Base-by-base conservation (phyloP, 2,888 invertebrate species). In the Neoascia interrupta region DNA sequence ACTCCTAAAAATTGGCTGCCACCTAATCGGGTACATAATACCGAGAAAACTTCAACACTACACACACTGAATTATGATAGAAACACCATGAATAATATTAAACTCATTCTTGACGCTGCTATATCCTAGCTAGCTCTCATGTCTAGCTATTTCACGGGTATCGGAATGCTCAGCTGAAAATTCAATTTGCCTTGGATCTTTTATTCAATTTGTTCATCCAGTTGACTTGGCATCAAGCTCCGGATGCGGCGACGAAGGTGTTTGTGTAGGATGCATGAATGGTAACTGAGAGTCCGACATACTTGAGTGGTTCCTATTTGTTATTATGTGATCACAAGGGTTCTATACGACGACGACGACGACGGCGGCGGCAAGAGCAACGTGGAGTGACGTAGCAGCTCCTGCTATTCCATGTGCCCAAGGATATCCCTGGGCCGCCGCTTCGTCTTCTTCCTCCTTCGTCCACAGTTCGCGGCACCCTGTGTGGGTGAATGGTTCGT, bases 241-340 rank as follows among this genome's bases (percentile, higher is more conserved):
- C 41, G 64, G 63, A 63, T 72, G 72, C 49, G 72, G 73, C 49
- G n/a, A n/a, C n/a, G 39, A 74, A 68, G 74, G 74, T 74, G 74
- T 68, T 74, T 54, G 74, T 54, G 68, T 68, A 60, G 60, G 53
- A 68, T 68, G 74, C 74, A 68, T 74, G 74, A 60, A 68, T 68
- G 53, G 68, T 68, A 61, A 61, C 64, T 73, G 47, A 41, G 43
- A 70, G 70, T 69, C 70, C 63, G 61, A 70, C 63, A 69, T 70
- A 75, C 75, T 70, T 75, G 75, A 75, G 61, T 75, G 75, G 56
- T 56, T 75, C 49, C 54, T 63, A 69, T 75, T 74, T 74, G 74
- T 61, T 60, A 68, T 58, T 68, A 68, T 74, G 47, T 68, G 68
- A 39, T 72, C 72, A 72, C 39, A 72, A 72, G 54, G 39, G 23